Percentiles rank a stretch among this genome's conserved stretches.
These are phyloP conservation scores for Drosophila setosimentum DNA, from an alignment of 2,888 invertebrate species.

Conservation along the genomic window DNA sequence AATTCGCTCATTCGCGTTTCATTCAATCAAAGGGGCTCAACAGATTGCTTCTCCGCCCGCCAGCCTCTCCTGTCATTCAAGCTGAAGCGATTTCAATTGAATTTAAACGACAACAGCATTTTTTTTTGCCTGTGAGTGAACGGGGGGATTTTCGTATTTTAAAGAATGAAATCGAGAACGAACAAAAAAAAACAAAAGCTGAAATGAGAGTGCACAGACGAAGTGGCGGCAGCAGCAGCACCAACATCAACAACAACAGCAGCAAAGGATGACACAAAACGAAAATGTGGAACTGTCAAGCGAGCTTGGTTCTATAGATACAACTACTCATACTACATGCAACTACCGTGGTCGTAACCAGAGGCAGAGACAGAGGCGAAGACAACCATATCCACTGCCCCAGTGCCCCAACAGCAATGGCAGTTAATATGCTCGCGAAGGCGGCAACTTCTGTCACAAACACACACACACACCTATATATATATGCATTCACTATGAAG, in stretches of 20 bases:
- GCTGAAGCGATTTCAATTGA: slow-evolving; percentile 79
- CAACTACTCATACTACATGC: slow-evolving; percentile 61
- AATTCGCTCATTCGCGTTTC: slow-evolving; percentile 67
- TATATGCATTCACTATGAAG: slow-evolving; percentile 63
- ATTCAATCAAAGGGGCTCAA: slow-evolving; percentile 75
- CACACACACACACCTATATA: slow-evolving; percentile 12
- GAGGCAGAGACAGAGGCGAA: not conserved
- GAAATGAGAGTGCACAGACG: slow-evolving; percentile 38
- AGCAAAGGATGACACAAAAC: slow-evolving; percentile 32
- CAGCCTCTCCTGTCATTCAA: slow-evolving; percentile 72
- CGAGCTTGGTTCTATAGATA: slow-evolving; percentile 50
- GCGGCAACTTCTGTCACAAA: slow-evolving; percentile 26
- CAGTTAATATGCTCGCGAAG: slow-evolving; percentile 62
- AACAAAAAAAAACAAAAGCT: slow-evolving; percentile 35
- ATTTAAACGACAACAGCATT: slow-evolving; percentile 73
- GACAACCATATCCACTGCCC: slow-evolving; percentile 17
- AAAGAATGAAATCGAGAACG: slow-evolving; percentile 43
- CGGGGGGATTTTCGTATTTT: slow-evolving; percentile 67
- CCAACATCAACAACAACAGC: not conserved
- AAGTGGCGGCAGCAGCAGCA: slow-evolving; percentile 24
- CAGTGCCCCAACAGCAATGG: slow-evolving; percentile 25
- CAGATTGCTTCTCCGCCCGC: slow-evolving; percentile 79
- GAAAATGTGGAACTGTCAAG: slow-evolving; percentile 69
- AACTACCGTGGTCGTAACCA: slow-evolving; percentile 15
- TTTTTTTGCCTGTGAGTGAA: slow-evolving; percentile 45